Base-by-base conservation (phyloP, 2,113 vertebrate species). In the Rhipidura dahli region DNA sequence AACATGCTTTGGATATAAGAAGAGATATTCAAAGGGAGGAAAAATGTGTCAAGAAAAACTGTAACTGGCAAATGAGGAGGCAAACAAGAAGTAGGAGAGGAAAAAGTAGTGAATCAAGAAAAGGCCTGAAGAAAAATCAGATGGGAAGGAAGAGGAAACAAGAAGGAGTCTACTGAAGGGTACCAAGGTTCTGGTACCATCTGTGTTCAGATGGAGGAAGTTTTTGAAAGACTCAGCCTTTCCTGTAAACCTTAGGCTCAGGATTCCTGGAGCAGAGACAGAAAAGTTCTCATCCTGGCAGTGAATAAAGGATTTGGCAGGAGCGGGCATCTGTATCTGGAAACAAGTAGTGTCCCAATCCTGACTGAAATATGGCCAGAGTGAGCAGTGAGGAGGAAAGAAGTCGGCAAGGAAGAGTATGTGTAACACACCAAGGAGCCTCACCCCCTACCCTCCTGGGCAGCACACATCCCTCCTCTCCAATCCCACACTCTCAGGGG, bases 401-500 rank as follows among this genome's bases (percentile, higher is more conserved):
- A 45, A 57, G 30, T n/a, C 5, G 3, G 9, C 16, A 77, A 39
- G 18, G 26, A 83, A 27, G 12, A 10, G 1, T 23, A 30, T 10
- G 13, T 60, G 17, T 71, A 56, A 27, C n/a, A 68, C 8, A 72
- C 22, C 12, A 59, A 47, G 50, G 89, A 31, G 12, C 40, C 11
- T 59, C 1, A 0, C 27, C 3, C 22, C 10, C 9, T 24, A 61
- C 7, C 8, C 12, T 78, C 7, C 26, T 42, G 28, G 53, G 30
- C 35, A 68, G 16, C n/a, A 7, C 18, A 44, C 16, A 51, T n/a
- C 11, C 31, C 19, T 79, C 22, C 53, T 72, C 28, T 51, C 15
- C 1, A 2, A 4, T 20, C 14, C 26, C 11, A 2, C 3, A 1
- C 7, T 54, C 37, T 53, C 19, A 47, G 45, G 28, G 7, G 1